A percentile compares a stretch with the other conserved stretches of the same genome.
These are phyloP conservation scores for Hippocampus comes DNA, from an alignment of 2,113 vertebrate genomes.

Conservation along the genomic window DNA sequence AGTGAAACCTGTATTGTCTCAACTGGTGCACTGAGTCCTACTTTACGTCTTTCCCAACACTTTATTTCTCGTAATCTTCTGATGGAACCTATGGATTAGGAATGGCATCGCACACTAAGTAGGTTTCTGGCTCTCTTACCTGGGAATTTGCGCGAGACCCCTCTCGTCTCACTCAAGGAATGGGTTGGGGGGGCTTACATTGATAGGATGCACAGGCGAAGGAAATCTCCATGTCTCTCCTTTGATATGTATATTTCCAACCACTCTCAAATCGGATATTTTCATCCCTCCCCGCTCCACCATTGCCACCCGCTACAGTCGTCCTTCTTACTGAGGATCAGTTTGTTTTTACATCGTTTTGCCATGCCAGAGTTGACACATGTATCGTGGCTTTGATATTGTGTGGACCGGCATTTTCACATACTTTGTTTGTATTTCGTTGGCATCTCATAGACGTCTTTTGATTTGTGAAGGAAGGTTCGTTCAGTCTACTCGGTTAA, in stretches of 20 bases:
- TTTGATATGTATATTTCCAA: conserved; percentile 77
- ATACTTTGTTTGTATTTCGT: conserved; percentile 35
- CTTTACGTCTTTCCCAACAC: conserved; percentile 65
- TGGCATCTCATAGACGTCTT: conserved; percentile 32
- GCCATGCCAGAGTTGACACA: conserved; percentile 45
- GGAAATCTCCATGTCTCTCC: conserved; percentile 69
- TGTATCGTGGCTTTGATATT: conserved; percentile 72
- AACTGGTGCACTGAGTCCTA: conserved; percentile 61
- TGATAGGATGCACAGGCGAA: conserved; percentile 58
- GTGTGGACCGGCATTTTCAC: conserved; percentile 59
- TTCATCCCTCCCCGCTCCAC: conserved; percentile 51
- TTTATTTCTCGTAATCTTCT: conserved; percentile 73
- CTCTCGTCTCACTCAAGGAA: conserved; percentile 42
- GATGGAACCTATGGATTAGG: conserved; percentile 74
- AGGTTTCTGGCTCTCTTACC: conserved; percentile 70
- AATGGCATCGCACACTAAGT: conserved; percentile 63
- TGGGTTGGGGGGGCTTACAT: conserved; percentile 21
- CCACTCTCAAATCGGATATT: conserved; percentile 71
- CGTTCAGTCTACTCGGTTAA: conserved; percentile 10
- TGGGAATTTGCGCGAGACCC: conserved; percentile 63
- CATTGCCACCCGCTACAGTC: conserved; percentile 53
- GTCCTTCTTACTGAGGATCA: conserved; percentile 62
- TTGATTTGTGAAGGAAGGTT: not conserved
- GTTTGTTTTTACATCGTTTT: conserved; percentile 57
- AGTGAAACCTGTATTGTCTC: conserved; percentile 66